phyloP scores from a whole-genome alignment of 2,888 invertebrate species.

The Ypsolopha sequella region DNA sequence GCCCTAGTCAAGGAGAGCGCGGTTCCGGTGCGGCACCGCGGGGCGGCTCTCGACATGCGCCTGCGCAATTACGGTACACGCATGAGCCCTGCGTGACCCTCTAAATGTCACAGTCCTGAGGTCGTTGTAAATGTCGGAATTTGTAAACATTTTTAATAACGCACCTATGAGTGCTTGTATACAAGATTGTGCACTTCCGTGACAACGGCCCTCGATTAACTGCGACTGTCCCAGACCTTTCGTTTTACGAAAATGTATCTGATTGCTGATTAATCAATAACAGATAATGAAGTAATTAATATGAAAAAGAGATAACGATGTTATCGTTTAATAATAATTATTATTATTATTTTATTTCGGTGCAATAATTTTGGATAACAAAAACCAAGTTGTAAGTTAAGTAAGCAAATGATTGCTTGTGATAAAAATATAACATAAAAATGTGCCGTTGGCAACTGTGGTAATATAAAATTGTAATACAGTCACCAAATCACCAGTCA shows the following conservation, averaged over 20 bases:
- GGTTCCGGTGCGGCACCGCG: slow-evolving; percentile 10
- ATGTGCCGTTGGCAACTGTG: too few species aligned
- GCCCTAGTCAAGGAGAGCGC: background rate
- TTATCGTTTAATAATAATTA: background rate
- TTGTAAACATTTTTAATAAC: slow-evolving; percentile 18
- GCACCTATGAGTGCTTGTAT: background rate
- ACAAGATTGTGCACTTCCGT: too few species aligned
- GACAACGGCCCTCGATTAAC: too few species aligned
- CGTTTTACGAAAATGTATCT: background rate
- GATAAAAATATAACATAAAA: too few species aligned
- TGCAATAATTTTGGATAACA: too few species aligned
- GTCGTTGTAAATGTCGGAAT: slow-evolving; percentile 24
- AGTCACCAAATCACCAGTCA: background rate
- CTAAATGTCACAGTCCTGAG: slow-evolving; percentile 27
- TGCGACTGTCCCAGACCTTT: background rate
- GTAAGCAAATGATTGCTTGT: too few species aligned
- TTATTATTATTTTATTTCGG: too few species aligned
- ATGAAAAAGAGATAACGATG: background rate
- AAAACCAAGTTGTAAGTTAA: too few species aligned
- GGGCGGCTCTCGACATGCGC: slow-evolving; percentile 14
- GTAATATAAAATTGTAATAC: background rate
- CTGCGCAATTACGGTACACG: slow-evolving; percentile 14
- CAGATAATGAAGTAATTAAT: background rate
- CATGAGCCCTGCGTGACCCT: slow-evolving; percentile 15
- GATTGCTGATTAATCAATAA: background rate